These are phyloP conservation scores for Papilio helenus DNA, from an alignment of 1,140 invertebrate genomes.

Conservation along the genomic window DNA sequence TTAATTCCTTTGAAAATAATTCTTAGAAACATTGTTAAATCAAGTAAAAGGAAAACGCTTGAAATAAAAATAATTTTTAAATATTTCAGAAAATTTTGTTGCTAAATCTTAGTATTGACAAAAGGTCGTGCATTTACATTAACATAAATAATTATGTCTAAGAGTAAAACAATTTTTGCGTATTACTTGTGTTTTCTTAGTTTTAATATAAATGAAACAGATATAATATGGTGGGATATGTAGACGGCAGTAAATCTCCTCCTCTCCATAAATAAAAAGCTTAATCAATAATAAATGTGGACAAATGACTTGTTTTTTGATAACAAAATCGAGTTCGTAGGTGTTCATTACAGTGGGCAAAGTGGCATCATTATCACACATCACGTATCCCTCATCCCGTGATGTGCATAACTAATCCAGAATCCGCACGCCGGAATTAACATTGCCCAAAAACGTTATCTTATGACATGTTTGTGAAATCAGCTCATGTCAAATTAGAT, in stretches of 20 bases:
- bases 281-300: not conserved
- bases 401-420: not conserved
- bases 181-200: too few relatives aligned
- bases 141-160: too few relatives aligned
- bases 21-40: too few relatives aligned
- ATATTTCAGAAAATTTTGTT: too few relatives aligned
- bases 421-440: not conserved
- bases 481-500: not conserved
- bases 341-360: constrained; percentile 10
- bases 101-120: too few relatives aligned
- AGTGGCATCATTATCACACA: not conserved
- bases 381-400: constrained; percentile 19
- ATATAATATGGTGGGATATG: too few relatives aligned
- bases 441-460: not conserved
- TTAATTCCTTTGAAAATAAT: too few relatives aligned
- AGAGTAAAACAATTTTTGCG: too few relatives aligned
- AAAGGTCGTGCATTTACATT: too few relatives aligned
- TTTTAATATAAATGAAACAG: too few relatives aligned
- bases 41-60: too few relatives aligned
- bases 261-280: not conserved
- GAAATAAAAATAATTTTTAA: too few relatives aligned
- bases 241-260: not conserved
- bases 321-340: not conserved
- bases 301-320: not conserved
- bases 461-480: not conserved